These are phyloP conservation scores for Notothenia rossii DNA, from an alignment of 2,113 vertebrate species.

Conservation along the genomic window DNA sequence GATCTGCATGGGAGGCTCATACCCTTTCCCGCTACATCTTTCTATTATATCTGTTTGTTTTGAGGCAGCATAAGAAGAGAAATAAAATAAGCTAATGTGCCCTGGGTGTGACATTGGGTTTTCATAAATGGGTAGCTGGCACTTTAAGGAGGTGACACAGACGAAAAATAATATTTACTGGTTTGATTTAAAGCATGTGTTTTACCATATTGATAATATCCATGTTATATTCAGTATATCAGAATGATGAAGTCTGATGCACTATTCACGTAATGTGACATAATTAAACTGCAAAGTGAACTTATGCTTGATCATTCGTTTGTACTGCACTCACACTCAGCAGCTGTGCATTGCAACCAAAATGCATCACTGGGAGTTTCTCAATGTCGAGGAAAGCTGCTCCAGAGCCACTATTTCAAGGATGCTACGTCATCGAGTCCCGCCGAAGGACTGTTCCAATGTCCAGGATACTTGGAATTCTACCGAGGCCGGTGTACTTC, in stretches of 20 bases:
- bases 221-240: no score
- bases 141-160: not conserved
- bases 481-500: no score
- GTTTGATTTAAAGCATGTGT: not conserved
- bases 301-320: slow-evolving; percentile 20
- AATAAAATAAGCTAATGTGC: slow-evolving; percentile 22
- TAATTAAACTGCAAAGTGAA: slow-evolving; percentile 16
- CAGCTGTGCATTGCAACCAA: slow-evolving; percentile 3
- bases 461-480: no score
- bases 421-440: no score
- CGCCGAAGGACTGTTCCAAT: no score
- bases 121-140: not conserved
- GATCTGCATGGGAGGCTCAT: not conserved
- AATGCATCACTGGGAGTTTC: not conserved
- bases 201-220: not conserved
- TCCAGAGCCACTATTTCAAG: no score
- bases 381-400: no score
- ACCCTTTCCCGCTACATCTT: slow-evolving; percentile 6
- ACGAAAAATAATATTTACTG: not conserved
- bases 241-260: not conserved
- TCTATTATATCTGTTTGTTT: slow-evolving; percentile 9
- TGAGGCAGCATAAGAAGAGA: slow-evolving; percentile 8
- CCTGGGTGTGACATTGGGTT: slow-evolving; percentile 22
- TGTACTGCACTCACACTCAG: slow-evolving; percentile 1
- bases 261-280: not conserved